Evolutionary conservation across 1,140 invertebrate genomes (phyloP).

Genomic region (Ericerus pela): DNA sequence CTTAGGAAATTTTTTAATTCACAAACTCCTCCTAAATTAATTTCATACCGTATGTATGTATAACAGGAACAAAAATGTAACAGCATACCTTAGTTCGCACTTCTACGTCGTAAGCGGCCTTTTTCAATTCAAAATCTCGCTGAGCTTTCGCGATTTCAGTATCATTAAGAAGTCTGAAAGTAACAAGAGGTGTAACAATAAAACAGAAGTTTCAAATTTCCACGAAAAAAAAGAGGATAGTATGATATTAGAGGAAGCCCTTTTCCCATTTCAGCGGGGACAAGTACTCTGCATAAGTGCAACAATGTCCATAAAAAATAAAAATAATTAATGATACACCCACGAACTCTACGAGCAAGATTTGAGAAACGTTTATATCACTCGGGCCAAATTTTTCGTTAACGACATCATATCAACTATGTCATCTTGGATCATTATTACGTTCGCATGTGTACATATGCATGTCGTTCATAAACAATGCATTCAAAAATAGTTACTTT

Average conservation of each 20-base stretch:
- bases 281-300: no score
- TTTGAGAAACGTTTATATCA: no score
- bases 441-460: not conserved
- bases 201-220: not conserved
- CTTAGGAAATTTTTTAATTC: no score
- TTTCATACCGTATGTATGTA: no score
- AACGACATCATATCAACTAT: not conserved
- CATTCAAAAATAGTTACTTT: slow-evolving; percentile 20
- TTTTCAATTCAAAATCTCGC: slow-evolving; percentile 91
- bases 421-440: not conserved
- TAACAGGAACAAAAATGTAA: no score
- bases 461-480: not conserved
- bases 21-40: no score
- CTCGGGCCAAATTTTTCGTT: no score
- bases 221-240: not conserved
- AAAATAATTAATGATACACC: no score
- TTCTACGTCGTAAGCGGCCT: slow-evolving; percentile 92
- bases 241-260: not conserved
- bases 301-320: no score
- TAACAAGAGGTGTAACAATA: slow-evolving; percentile 11
- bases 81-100: slow-evolving; percentile 83
- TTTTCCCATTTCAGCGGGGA: no score
- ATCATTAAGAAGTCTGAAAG: slow-evolving; percentile 66
- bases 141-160: slow-evolving; percentile 93
- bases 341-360: no score